A percentile compares a stretch with the other conserved stretches of the same genome.
Evolutionary conservation across 1,140 invertebrate species (phyloP).

Genomic region (Mactra quadrangularis): DNA sequence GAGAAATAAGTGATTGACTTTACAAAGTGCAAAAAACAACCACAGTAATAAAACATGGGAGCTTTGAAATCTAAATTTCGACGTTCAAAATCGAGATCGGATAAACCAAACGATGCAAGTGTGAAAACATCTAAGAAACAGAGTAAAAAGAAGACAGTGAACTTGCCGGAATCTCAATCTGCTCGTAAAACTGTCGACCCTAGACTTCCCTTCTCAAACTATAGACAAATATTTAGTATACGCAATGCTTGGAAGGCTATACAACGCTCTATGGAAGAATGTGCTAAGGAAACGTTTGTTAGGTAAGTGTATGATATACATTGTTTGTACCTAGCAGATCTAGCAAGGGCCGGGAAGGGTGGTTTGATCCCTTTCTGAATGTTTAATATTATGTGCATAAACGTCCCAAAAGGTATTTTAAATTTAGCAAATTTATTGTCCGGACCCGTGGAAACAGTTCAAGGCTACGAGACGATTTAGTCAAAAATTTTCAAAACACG

Average conservation of each 20-base stretch:
- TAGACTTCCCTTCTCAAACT: slow-evolving; percentile 72
- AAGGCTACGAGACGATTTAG: no score
- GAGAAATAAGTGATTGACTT: no score
- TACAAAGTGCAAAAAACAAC: no score
- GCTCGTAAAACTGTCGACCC: slow-evolving; percentile 72
- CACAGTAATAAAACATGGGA: slow-evolving; percentile 55
- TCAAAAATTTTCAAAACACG: no score
- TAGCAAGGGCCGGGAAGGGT: no score
- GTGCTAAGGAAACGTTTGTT: slow-evolving; percentile 72
- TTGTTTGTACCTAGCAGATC: not conserved
- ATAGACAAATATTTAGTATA: slow-evolving; percentile 76
- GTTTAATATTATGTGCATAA: no score
- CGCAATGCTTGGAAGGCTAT: slow-evolving; percentile 78
- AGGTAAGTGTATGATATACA: slow-evolving; percentile 67
- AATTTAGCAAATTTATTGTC: no score
- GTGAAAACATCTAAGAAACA: slow-evolving; percentile 31
- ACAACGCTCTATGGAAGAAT: slow-evolving; percentile 67
- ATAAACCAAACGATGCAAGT: slow-evolving; percentile 27
- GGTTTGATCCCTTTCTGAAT: no score
- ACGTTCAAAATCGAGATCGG: slow-evolving; percentile 57
- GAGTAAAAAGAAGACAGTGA: slow-evolving; percentile 58
- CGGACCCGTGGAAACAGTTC: no score
- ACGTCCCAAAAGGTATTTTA: no score
- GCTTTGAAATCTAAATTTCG: slow-evolving; percentile 68
- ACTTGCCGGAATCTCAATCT: slow-evolving; percentile 67